Evolutionary conservation across 92 coral and sea anemone species (phyloP).

Genomic region (Zoanthus sociatus): DNA sequence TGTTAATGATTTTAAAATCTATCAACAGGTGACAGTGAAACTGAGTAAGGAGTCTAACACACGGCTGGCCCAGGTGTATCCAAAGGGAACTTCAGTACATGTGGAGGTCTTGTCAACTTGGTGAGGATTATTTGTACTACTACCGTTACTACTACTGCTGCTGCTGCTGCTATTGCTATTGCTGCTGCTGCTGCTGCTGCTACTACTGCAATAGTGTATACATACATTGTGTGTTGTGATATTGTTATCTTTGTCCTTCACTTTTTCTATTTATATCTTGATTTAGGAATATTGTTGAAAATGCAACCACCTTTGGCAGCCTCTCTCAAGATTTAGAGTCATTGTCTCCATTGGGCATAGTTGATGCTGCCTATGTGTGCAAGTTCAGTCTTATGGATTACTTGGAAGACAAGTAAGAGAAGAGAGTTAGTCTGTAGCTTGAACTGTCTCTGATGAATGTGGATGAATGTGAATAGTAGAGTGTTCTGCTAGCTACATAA

Average conservation of each 20-base stretch:
- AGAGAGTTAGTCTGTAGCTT: background rate
- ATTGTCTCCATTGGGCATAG: constrained; percentile 71
- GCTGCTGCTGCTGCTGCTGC: background rate
- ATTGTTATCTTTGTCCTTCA: background rate
- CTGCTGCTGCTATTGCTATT: background rate
- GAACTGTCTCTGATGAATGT: background rate
- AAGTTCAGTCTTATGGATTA: constrained; percentile 97
- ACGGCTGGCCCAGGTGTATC: constrained; percentile 94
- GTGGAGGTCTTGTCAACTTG: constrained; percentile 94
- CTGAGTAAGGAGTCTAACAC: constrained; percentile 85
- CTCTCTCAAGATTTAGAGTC: constrained; percentile 78
- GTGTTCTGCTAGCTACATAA: background rate
- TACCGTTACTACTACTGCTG: background rate
- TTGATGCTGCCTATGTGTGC: constrained; percentile 83
- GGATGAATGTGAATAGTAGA: background rate
- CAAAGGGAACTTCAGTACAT: constrained; percentile 90
- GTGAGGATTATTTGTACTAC: constrained; percentile 50
- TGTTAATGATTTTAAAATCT: background rate
- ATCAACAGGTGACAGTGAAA: constrained; percentile 79
- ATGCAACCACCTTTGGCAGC: constrained; percentile 78
- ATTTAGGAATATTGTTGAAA: constrained; percentile 83
- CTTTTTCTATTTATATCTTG: background rate
- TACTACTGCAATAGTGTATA: background rate
- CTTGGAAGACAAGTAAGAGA: constrained; percentile 96
- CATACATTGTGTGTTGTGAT: background rate